A percentile compares a stretch with the other conserved stretches of the same genome.
phyloP scores from a whole-genome alignment of 2,797 vertebrate genomes.

The Leptatherina wallacei region DNA sequence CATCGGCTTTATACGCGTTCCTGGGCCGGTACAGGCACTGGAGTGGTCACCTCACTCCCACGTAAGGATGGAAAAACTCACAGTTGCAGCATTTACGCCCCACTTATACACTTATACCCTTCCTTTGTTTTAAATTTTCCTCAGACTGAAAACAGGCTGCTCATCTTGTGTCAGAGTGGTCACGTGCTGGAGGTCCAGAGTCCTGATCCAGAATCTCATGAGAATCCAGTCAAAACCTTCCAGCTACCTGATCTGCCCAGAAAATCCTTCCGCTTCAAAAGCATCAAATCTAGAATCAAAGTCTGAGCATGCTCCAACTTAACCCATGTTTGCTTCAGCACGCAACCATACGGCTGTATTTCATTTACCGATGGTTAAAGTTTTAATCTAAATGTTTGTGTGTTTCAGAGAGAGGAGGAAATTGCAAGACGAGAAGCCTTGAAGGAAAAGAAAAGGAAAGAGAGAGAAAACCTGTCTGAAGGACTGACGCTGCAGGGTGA shows the following conservation, averaged over 20 bases:
- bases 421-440: conserved; percentile 73
- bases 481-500: conserved; percentile 49
- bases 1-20: conserved; percentile 90
- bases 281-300: conserved; percentile 92
- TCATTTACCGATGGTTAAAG: background rate
- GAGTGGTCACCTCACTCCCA: conserved; percentile 89
- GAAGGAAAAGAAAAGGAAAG: conserved; percentile 79
- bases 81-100: background rate
- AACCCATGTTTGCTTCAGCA: background rate
- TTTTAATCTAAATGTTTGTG: conserved; percentile 13
- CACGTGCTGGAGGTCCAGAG: conserved; percentile 86
- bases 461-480: conserved; percentile 66
- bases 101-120: too few species aligned
- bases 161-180: conserved; percentile 90
- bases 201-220: conserved; percentile 67
- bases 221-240: conserved; percentile 74
- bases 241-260: conserved; percentile 80
- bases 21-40: conserved; percentile 88
- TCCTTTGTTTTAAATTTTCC: conserved; percentile 18
- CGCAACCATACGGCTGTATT: background rate
- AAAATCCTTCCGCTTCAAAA: conserved; percentile 88
- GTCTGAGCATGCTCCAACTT: conserved; percentile 28
- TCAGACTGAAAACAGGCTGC: conserved; percentile 84
- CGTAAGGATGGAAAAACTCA: conserved; percentile 77
- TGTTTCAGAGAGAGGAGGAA: conserved; percentile 85